Conservation (phyloP, 2,888 invertebrate genomes). For the Pecten maximus region DNA sequence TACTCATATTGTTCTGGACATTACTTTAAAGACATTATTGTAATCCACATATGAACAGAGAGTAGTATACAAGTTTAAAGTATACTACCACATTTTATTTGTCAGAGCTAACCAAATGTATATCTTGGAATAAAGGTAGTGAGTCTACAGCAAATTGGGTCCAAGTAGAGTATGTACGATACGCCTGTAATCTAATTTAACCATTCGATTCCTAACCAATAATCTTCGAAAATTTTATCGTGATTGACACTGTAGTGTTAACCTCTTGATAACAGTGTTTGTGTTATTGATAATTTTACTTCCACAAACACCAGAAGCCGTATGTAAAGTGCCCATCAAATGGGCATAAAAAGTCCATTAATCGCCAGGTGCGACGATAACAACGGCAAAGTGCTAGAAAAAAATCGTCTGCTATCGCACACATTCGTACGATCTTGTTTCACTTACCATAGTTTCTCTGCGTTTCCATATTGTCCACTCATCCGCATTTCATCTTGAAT, state of each 20-base stretch:
- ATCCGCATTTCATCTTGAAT: conserved; percentile 8
- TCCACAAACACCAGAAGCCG: neutral
- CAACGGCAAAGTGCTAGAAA: neutral
- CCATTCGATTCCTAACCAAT: neutral
- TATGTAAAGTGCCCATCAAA: neutral
- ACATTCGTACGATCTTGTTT: neutral
- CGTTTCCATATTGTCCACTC: conserved; percentile 51
- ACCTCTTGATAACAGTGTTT: neutral
- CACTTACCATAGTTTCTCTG: conserved; percentile 50
- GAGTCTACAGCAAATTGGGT: neutral
- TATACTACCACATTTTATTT: neutral
- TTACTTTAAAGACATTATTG: too few relatives aligned
- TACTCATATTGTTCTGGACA: neutral
- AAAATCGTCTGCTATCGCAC: conserved; percentile 46
- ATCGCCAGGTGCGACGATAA: neutral
- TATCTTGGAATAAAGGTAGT: neutral
- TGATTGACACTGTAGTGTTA: conserved; percentile 1
- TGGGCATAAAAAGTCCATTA: conserved; percentile 15
- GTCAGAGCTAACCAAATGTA: neutral
- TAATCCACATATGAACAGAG: too few relatives aligned
- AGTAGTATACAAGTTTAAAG: neutral
- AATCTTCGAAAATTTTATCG: neutral
- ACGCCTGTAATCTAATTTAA: too few relatives aligned
- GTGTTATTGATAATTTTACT: neutral
- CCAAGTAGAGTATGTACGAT: neutral